Evolutionary conservation across 2,113 vertebrate species (phyloP).

Genomic region (Otus sunia): DNA sequence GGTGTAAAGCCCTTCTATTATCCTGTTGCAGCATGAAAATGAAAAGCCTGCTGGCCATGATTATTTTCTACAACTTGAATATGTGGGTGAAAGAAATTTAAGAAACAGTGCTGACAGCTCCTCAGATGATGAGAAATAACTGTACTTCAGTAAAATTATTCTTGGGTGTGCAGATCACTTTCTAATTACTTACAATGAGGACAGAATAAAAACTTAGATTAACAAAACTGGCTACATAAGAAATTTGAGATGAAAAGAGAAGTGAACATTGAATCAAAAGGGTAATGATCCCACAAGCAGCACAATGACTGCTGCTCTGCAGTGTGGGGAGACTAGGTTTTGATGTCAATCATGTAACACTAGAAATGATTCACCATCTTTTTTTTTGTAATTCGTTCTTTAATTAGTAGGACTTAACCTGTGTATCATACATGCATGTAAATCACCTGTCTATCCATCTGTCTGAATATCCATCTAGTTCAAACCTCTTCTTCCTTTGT

Average conservation of each 20-base stretch:
- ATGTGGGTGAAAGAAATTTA: background rate
- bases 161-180: background rate
- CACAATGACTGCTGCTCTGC: background rate
- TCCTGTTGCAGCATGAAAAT: background rate
- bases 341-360: background rate
- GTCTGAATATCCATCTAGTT: background rate
- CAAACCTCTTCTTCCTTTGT: background rate
- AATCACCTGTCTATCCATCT: slow-evolving; percentile 16
- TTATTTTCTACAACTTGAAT: background rate
- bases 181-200: slow-evolving; percentile 41
- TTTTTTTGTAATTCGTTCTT: background rate
- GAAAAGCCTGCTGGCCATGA: background rate
- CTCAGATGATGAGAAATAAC: background rate
- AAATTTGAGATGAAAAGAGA: slow-evolving; percentile 24
- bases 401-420: background rate
- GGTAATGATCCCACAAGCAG: slow-evolving; percentile 19
- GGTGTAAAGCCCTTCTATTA: background rate
- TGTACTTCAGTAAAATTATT: background rate
- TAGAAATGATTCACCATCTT: background rate
- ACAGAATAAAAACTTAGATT: slow-evolving; percentile 8
- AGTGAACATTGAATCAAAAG: slow-evolving; percentile 20
- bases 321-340: background rate
- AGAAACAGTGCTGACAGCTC: background rate
- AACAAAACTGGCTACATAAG: slow-evolving; percentile 14
- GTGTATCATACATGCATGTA: background rate